These are phyloP conservation scores for Pseudococcus viburni DNA, from an alignment of 2,888 invertebrate genomes.

Conservation along the genomic window DNA sequence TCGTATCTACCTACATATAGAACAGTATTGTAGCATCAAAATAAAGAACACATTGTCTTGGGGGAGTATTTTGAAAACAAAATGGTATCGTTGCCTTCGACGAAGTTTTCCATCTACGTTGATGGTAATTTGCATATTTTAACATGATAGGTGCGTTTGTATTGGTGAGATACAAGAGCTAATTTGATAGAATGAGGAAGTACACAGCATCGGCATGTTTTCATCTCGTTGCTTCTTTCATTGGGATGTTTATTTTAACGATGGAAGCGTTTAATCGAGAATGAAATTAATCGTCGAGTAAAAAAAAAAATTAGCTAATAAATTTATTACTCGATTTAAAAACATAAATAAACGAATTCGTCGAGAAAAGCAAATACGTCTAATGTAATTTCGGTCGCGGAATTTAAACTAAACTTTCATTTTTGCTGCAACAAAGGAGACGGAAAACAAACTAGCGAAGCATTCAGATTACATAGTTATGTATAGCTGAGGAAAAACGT, in stretches of 20 bases:
- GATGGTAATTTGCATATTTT: conserved; percentile 52
- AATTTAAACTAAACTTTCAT: conserved; percentile 36
- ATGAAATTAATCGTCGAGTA: conserved; percentile 5
- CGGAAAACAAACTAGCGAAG: background rate
- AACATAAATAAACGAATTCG: conserved; percentile 17
- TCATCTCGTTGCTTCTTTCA: background rate
- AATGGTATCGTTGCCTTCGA: background rate
- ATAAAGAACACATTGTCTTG: background rate
- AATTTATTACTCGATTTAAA: conserved; percentile 41
- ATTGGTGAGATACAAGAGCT: background rate
- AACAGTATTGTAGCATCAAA: conserved; percentile 6
- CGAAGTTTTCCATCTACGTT: background rate
- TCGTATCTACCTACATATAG: background rate
- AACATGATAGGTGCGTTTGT: background rate
- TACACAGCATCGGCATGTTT: conserved; percentile 10
- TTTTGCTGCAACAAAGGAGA: background rate
- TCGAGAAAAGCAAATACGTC: background rate
- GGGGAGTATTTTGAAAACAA: conserved; percentile 30
- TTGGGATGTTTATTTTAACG: conserved; percentile 9
- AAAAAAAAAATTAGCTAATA: background rate
- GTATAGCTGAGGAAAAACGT: background rate
- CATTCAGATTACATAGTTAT: background rate
- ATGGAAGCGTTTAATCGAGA: background rate
- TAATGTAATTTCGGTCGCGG: conserved; percentile 17
- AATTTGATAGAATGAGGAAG: background rate